Evolutionary conservation across 1,140 invertebrate species (phyloP), one percentile per base, ranked within the genome.

Genomic region (Aphelinus certus): DNA sequence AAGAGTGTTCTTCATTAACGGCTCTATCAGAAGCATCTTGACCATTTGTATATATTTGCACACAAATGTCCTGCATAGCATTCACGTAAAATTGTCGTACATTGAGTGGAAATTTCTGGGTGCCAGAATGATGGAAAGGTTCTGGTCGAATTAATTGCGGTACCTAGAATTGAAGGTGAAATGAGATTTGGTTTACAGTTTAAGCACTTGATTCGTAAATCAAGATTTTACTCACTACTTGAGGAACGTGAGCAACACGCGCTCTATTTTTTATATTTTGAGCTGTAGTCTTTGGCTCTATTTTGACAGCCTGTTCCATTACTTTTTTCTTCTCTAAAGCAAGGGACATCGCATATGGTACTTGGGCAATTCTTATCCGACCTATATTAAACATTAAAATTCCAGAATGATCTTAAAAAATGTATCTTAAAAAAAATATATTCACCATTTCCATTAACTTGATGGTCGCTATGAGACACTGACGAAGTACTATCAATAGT

Each of bases 71-170:
- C 63, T 96, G 94, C 89, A 97, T 93, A 82, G 93, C 88, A 82
- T 96, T 94, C 62, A 97, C 91, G 86, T 95, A 96, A 80, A 93
- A 91, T 79, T 95, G 95, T 71, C 96, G 90, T 66, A 96, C 91
- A 79, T 94, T 96, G 53, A 92, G 90, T 3, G 95, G 92, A 68
- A 97, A 94, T 86, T 96, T 97, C 10, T 93, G 93, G 63, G 91
- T 92, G n/a, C 53, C 66, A 10, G 94, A 88, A 67, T 92, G 88
- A 84, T 94, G 92, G 57, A 96, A 86, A 0, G 91, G 91, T 75
- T 90, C 87, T 63, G 82, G 86, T 47, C 76, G 89, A 47, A 89
- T 81, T 0, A 91, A 87, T 77, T 91, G 85, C 58, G 85, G 84
- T 66, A 89, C 79, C 89, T 90, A 69, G 26, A 82, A 79, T 57